phyloP scores from a whole-genome alignment of 2,797 vertebrate species.

The Melanotaenia parkinsoni region DNA sequence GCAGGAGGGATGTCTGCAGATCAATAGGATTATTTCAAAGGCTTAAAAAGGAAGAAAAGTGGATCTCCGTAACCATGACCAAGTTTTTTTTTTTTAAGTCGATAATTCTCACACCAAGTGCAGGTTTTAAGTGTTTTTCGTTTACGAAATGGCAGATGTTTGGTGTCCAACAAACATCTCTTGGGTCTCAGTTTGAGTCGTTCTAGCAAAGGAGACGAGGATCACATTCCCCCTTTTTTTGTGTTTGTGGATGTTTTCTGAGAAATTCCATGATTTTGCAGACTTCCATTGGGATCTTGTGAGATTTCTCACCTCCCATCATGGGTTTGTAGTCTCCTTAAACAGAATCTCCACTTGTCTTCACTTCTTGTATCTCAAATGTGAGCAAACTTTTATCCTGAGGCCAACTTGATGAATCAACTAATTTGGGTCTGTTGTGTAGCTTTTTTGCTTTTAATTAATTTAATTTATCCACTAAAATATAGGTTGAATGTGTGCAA shows the following conservation, averaged over 20 bases:
- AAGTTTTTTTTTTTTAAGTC: conserved; percentile 37
- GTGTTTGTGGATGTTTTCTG: conserved; percentile 54
- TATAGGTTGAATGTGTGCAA: conserved; percentile 21
- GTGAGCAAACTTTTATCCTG: conserved; percentile 40
- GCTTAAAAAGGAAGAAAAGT: conserved; percentile 22
- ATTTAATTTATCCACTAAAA: conserved; percentile 5
- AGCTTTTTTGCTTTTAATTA: conserved; percentile 23
- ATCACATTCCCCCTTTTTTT: conserved; percentile 76
- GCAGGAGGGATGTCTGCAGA: conserved; percentile 17
- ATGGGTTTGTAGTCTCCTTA: conserved; percentile 31
- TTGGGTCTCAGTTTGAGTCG: conserved; percentile 37
- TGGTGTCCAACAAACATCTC: conserved; percentile 42
- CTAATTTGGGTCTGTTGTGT: conserved; percentile 32
- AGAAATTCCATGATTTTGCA: conserved; percentile 66
- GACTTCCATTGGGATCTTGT: conserved; percentile 63
- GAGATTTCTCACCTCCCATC: conserved; percentile 33
- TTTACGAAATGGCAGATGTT: conserved; percentile 30
- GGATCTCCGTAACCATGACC: conserved; percentile 57
- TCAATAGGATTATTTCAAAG: not conserved
- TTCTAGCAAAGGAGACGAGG: conserved; percentile 40
- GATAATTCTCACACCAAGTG: conserved; percentile 29
- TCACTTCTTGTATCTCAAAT: conserved; percentile 32
- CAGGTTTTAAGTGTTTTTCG: conserved; percentile 30
- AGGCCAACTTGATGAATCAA: conserved; percentile 29
- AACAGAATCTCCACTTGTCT: conserved; percentile 19